A percentile compares a stretch with the other conserved stretches of the same genome.
Conservation (phyloP, 2,113 vertebrate genomes). For the Macrotis lagotis region DNA sequence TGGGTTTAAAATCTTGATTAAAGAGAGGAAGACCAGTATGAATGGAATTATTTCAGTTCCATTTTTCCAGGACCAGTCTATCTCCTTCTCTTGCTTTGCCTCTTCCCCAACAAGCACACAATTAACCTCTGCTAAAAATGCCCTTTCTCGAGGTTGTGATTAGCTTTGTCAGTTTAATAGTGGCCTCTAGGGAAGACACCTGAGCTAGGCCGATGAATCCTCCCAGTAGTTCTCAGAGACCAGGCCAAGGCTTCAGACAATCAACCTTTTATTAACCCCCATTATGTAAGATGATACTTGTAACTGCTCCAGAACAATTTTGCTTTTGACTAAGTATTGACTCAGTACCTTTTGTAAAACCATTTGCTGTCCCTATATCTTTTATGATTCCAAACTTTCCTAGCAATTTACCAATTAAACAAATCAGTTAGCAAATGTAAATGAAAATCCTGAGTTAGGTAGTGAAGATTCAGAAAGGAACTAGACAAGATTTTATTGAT, state of each 20-base stretch:
- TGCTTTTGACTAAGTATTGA: not conserved
- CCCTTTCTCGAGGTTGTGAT: not conserved
- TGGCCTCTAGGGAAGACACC: not conserved
- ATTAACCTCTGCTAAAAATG: not conserved
- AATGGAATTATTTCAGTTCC: not conserved
- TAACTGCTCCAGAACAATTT: not conserved
- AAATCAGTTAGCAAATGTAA: not conserved
- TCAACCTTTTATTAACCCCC: not conserved
- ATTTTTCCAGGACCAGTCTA: not conserved
- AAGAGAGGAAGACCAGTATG: not conserved
- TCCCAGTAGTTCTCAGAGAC: rapidly evolving
- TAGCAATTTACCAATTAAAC: not conserved
- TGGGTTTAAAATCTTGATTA: not conserved
- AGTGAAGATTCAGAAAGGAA: not conserved
- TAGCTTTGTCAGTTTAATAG: too few species aligned
- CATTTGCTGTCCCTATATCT: not conserved
- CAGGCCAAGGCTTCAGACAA: not conserved
- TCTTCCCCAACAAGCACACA: not conserved
- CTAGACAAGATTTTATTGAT: not conserved
- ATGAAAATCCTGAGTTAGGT: not conserved
- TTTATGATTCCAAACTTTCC: not conserved
- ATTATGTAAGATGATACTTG: not conserved
- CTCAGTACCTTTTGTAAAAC: not conserved
- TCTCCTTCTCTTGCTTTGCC: not conserved
- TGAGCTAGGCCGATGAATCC: too few species aligned